A percentile compares a stretch with the other conserved stretches of the same genome.
Conservation (phyloP, 2,797 vertebrate species). For the Cercopithecus neglectus region DNA sequence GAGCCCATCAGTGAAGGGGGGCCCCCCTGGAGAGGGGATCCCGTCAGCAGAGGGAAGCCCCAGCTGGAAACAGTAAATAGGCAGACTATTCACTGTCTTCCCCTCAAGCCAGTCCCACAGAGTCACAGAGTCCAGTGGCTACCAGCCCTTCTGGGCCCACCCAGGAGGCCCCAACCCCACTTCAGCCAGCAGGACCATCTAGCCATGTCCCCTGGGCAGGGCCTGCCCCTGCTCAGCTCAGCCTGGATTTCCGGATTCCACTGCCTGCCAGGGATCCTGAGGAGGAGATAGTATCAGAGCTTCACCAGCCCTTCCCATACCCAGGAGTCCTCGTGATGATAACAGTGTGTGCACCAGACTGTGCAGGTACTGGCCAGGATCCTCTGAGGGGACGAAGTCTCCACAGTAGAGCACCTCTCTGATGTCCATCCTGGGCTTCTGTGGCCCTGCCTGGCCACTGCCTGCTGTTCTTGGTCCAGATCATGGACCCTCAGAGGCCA, state of each 20-base stretch:
- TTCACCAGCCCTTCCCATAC: not conserved
- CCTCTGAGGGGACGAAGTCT: not conserved
- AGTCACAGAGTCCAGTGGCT: not conserved
- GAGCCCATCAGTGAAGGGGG: not conserved
- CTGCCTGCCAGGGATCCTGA: not conserved
- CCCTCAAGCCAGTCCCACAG: not conserved
- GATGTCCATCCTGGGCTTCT: not conserved
- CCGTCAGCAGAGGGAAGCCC: no score
- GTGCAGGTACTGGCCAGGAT: not conserved
- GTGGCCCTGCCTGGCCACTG: not conserved
- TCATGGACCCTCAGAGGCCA: not conserved
- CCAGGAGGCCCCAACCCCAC: not conserved
- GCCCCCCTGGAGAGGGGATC: no score
- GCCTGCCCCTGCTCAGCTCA: not conserved
- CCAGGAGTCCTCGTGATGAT: not conserved
- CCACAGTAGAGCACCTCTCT: not conserved
- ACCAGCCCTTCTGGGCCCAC: not conserved
- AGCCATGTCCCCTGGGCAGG: not conserved
- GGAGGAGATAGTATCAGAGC: not conserved
- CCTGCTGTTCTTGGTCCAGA: not conserved
- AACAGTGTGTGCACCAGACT: not conserved
- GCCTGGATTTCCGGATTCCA: not conserved
- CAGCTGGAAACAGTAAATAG: not conserved
- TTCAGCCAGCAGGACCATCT: not conserved
- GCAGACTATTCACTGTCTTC: not conserved